Percentiles rank a stretch among this genome's conserved stretches.
These are phyloP conservation scores for Cartodere bifasciata DNA, from an alignment of 2,888 invertebrate species.

Conservation along the genomic window DNA sequence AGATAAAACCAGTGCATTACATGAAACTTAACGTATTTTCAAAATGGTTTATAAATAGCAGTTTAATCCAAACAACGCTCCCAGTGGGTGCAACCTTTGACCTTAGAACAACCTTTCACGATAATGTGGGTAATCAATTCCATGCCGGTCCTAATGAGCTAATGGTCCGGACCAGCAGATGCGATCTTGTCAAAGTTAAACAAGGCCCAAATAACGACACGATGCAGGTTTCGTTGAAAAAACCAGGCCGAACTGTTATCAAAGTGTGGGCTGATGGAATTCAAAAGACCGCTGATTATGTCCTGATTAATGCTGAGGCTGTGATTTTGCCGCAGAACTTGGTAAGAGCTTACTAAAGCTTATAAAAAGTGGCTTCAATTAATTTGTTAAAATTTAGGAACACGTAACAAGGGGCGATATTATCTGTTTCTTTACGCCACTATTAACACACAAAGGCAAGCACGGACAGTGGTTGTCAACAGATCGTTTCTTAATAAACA, in stretches of 20 bases:
- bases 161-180: conserved; percentile 38
- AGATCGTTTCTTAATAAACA: conserved; percentile 26
- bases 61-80: conserved; percentile 24
- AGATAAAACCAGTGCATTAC: conserved; percentile 37
- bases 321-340: conserved; percentile 30
- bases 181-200: conserved; percentile 31
- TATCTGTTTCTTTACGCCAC: conserved; percentile 39
- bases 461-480: conserved; percentile 32
- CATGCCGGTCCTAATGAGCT: conserved; percentile 38
- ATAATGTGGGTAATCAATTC: conserved; percentile 42
- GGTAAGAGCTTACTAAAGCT: conserved; percentile 18
- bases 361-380: too few species aligned
- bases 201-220: conserved; percentile 37
- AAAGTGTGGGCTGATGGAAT: conserved; percentile 37
- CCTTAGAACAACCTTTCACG: conserved; percentile 40
- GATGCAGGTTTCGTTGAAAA: conserved; percentile 34
- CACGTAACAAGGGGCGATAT: conserved; percentile 40
- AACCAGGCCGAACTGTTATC: conserved; percentile 38
- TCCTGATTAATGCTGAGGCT: conserved; percentile 32
- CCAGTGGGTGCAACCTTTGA: conserved; percentile 41
- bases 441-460: conserved; percentile 30
- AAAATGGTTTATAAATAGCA: conserved; percentile 26
- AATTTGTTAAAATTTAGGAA: too few species aligned
- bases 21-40: conserved; percentile 32
- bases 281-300: conserved; percentile 31